These are phyloP conservation scores for Nemotelus nigrinus DNA, from an alignment of 2,888 invertebrate species.

Conservation along the genomic window DNA sequence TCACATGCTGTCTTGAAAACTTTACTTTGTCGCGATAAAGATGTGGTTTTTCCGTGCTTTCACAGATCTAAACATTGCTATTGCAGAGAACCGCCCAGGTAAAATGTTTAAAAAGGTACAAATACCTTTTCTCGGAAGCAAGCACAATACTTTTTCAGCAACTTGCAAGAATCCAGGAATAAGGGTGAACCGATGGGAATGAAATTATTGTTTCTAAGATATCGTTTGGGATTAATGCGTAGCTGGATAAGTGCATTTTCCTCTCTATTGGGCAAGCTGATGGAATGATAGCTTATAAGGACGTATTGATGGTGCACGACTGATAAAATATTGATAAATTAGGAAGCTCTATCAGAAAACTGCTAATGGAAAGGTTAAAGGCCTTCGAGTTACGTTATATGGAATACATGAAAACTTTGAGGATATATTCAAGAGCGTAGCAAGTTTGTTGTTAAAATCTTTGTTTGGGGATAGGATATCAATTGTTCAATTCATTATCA, in stretches of 20 bases:
- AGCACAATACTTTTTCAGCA: background rate
- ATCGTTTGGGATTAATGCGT: background rate
- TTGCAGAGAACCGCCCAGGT: background rate
- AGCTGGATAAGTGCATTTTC: background rate
- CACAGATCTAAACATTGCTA: no score
- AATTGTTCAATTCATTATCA: no score
- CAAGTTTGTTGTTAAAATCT: no score
- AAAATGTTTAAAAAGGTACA: background rate
- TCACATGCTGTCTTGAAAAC: no score
- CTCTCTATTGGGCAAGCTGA: conserved; percentile 5
- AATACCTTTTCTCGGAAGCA: background rate
- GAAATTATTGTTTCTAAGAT: background rate
- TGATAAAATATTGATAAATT: background rate
- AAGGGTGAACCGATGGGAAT: conserved; percentile 6
- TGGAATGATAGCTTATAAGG: conserved; percentile 5
- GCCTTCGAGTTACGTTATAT: no score
- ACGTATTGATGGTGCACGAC: background rate
- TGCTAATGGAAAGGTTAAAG: no score
- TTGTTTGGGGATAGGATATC: no score
- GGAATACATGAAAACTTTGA: no score
- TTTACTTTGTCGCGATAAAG: no score
- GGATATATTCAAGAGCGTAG: no score
- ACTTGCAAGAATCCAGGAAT: background rate
- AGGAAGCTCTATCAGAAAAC: no score
- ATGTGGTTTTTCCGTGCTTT: no score